phyloP scores from a whole-genome alignment of 2,797 vertebrate species.

The Catamblyrhynchus diadema region DNA sequence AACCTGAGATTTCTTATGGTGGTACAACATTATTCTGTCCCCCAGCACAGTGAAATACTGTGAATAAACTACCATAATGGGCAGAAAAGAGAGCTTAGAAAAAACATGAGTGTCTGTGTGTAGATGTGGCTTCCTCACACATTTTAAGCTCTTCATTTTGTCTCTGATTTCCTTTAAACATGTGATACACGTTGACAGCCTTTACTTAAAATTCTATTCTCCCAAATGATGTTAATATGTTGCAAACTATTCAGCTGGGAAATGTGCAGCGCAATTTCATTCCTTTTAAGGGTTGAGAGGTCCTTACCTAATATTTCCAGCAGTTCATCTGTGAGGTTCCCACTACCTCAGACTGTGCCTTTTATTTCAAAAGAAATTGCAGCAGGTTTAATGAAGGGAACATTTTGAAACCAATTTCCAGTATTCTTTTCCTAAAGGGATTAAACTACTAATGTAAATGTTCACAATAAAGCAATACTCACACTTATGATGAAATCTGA shows the following conservation, averaged over 20 bases:
- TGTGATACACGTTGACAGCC: background rate
- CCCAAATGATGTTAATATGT: constrained; percentile 37
- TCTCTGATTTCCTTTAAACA: background rate
- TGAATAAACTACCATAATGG: background rate
- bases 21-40: background rate
- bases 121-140: background rate
- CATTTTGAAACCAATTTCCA: constrained; percentile 58
- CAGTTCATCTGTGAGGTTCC: constrained; percentile 29
- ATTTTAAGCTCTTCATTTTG: background rate
- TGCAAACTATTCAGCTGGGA: constrained; percentile 27
- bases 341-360: background rate
- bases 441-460: constrained; percentile 53
- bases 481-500: constrained; percentile 43
- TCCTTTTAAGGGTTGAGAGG: constrained; percentile 43
- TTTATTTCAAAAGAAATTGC: constrained; percentile 59
- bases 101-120: background rate
- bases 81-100: background rate
- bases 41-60: background rate
- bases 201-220: constrained; percentile 48
- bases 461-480: constrained; percentile 52
- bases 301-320: constrained; percentile 40
- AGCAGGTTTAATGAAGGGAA: constrained; percentile 51
- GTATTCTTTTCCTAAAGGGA: constrained; percentile 55
- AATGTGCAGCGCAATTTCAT: constrained; percentile 19
- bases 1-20: background rate